Evolutionary conservation across 2,888 invertebrate species (phyloP).

Genomic region (Elmis aenea): DNA sequence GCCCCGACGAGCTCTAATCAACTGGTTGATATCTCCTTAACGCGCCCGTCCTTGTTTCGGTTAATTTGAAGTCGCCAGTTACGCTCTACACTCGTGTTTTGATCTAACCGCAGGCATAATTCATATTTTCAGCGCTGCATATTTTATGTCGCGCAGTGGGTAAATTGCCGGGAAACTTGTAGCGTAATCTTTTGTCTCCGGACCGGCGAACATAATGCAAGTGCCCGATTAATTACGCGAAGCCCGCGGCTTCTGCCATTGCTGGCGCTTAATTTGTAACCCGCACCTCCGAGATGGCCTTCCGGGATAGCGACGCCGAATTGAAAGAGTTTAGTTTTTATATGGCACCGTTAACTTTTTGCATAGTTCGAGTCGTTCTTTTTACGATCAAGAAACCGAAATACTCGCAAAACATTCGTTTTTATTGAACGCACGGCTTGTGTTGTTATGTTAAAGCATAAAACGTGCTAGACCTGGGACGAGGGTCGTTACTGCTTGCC

Average conservation of each 20-base stretch:
- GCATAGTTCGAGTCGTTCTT: conserved; percentile 14
- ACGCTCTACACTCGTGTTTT: conserved; percentile 1
- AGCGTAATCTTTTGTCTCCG: conserved; percentile 16
- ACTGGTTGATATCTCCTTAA: conserved; percentile 11
- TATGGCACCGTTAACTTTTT: conserved; percentile 4
- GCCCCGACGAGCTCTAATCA: conserved; percentile 11
- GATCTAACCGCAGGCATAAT: conserved; percentile 6
- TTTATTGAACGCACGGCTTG: conserved; percentile 19
- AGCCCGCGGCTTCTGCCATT: conserved; percentile 8
- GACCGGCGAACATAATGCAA: conserved; percentile 14
- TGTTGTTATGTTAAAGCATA: too few species aligned
- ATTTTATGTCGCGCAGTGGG: conserved; percentile 13
- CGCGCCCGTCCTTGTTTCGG: conserved; percentile 10
- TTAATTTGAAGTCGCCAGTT: conserved; percentile 6
- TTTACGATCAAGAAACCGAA: conserved; percentile 15
- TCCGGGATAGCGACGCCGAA: too few species aligned
- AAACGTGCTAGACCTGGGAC: too few species aligned
- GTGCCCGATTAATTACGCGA: conserved; percentile 22
- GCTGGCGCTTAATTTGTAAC: conserved; percentile 14
- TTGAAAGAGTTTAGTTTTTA: too few species aligned
- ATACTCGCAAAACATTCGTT: conserved; percentile 20
- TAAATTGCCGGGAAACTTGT: conserved; percentile 26
- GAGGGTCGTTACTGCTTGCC: background rate
- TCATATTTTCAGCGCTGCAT: conserved; percentile 17
- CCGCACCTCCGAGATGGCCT: background rate